Percentiles rank a stretch among this genome's conserved stretches.
Evolutionary conservation across 1,140 invertebrate species (phyloP).

Genomic region (Drosophila willistoni): DNA sequence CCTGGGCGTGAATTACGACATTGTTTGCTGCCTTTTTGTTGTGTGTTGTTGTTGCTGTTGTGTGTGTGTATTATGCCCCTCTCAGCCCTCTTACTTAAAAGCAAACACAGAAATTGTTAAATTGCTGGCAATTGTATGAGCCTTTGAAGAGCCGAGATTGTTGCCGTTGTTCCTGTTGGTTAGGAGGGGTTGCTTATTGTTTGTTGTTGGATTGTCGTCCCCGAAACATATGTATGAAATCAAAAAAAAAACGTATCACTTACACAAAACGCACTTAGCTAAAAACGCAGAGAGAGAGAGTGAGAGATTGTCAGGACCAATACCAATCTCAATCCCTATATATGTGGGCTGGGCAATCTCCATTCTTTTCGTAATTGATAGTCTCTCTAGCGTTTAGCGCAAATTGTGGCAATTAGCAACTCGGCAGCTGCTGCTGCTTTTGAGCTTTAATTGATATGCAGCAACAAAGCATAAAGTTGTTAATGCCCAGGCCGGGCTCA

Average conservation of each 20-base stretch:
- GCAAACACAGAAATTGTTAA: conserved; percentile 72
- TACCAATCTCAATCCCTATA: conserved; percentile 8
- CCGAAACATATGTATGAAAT: conserved; percentile 21
- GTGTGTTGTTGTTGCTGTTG: neutral
- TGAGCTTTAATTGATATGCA: conserved; percentile 77
- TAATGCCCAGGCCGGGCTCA: conserved; percentile 74
- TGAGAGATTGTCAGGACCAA: neutral
- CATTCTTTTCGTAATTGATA: conserved; percentile 65
- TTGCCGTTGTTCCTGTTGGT: neutral
- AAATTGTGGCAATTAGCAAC: conserved; percentile 79
- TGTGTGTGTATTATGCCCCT: neutral
- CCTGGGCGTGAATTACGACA: conserved; percentile 81
- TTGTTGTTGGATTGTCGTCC: conserved; percentile 11
- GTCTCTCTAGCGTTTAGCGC: conserved; percentile 74
- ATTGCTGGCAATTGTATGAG: conserved; percentile 59
- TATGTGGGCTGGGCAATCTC: conserved; percentile 37
- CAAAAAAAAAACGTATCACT: conserved; percentile 50
- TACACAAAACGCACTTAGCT: conserved; percentile 30
- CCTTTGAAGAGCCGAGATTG: conserved; percentile 58
- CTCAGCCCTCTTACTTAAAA: neutral
- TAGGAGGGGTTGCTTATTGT: conserved; percentile 68
- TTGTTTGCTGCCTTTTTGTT: conserved; percentile 63
- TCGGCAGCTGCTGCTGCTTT: conserved; percentile 24
- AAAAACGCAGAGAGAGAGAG: too few relatives aligned
- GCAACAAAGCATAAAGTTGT: conserved; percentile 80